Conservation (phyloP, 2,888 invertebrate species). For the Tetragonula carbonaria region DNA sequence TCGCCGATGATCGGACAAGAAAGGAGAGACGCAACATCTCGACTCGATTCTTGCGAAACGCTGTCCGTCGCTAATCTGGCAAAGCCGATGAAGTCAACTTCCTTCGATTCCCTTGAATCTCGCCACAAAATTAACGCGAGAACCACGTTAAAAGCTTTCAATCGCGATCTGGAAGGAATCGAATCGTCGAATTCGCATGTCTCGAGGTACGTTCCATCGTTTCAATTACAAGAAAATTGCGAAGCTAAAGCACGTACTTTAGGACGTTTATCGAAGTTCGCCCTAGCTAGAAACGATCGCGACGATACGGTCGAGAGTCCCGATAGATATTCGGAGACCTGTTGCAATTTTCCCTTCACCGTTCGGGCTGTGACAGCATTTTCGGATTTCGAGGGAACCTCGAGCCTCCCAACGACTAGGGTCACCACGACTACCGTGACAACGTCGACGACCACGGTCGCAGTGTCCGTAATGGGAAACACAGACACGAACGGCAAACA, state of each 20-base stretch:
- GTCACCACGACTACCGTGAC: constrained; percentile 17
- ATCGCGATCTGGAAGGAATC: constrained; percentile 16
- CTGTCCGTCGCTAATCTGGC: constrained; percentile 4
- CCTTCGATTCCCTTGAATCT: constrained; percentile 36
- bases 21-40: background rate
- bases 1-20: constrained; percentile 13
- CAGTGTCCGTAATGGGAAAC: constrained; percentile 25
- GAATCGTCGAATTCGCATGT: background rate
- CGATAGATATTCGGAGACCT: constrained; percentile 35
- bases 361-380: constrained; percentile 5
- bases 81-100: constrained; percentile 24
- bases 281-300: constrained; percentile 5
- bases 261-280: constrained; percentile 33
- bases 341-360: constrained; percentile 39
- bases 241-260: constrained; percentile 22
- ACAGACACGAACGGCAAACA: background rate
- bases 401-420: constrained; percentile 18
- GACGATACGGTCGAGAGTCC: background rate
- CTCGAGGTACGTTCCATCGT: constrained; percentile 10
- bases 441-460: constrained; percentile 43
- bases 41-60: constrained; percentile 17
- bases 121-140: background rate
- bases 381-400: constrained; percentile 17
- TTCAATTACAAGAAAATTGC: constrained; percentile 26
- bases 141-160: background rate